Conservation (phyloP, 2,888 invertebrate genomes). For the Rotaria sp. region DNA sequence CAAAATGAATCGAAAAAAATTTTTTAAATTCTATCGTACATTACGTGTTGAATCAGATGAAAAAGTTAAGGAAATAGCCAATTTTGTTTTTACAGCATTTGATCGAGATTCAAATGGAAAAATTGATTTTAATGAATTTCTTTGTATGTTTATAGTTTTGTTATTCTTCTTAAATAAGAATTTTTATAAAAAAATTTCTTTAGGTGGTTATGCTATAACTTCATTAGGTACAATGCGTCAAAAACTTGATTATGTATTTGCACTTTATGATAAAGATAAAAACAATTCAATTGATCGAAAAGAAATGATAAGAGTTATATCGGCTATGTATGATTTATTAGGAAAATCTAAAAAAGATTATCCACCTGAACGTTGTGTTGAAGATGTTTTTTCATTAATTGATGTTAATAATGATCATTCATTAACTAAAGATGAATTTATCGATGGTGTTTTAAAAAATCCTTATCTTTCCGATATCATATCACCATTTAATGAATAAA, state of each 20-base stretch:
- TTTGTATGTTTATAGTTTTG: not conserved
- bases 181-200: not conserved
- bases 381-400: slow-evolving; percentile 38
- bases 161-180: not conserved
- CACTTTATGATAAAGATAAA: slow-evolving; percentile 38
- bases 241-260: slow-evolving; percentile 27
- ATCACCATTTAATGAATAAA: slow-evolving; percentile 15
- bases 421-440: slow-evolving; percentile 40
- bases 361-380: slow-evolving; percentile 39
- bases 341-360: slow-evolving; percentile 38
- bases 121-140: slow-evolving; percentile 38
- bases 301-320: slow-evolving; percentile 37
- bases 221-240: not conserved
- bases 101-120: slow-evolving; percentile 40
- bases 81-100: slow-evolving; percentile 39
- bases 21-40: slow-evolving; percentile 40
- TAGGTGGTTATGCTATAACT: not conserved
- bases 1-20: slow-evolving; percentile 39
- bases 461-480: slow-evolving; percentile 26
- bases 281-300: slow-evolving; percentile 36
- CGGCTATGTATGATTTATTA: slow-evolving; percentile 39
- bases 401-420: slow-evolving; percentile 39
- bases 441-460: slow-evolving; percentile 32
- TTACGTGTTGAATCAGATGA: slow-evolving; percentile 36
- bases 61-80: slow-evolving; percentile 36